phyloP scores from a whole-genome alignment of 2,797 vertebrate genomes.

The Pangasius djambal region DNA sequence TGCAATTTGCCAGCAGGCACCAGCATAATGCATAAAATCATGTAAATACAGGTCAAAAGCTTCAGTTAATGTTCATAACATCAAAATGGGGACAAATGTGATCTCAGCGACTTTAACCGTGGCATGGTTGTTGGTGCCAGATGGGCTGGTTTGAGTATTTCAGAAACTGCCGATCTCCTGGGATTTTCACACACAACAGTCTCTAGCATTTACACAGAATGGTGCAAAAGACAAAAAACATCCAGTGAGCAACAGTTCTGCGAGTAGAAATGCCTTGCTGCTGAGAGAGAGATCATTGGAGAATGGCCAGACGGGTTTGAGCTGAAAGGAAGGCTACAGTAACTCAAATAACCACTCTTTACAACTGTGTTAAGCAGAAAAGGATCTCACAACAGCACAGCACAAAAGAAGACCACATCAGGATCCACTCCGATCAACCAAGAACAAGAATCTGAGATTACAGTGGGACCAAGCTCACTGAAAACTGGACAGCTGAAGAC shows the following conservation, averaged over 20 bases:
- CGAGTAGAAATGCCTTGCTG: not conserved
- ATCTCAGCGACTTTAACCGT: too few relatives aligned
- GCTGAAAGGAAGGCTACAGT: not conserved
- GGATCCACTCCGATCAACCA: not conserved
- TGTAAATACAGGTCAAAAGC: not conserved
- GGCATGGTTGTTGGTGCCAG: too few relatives aligned
- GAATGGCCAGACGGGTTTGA: not conserved
- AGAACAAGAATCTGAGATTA: not conserved
- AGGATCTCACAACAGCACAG: not conserved
- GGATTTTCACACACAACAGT: not conserved
- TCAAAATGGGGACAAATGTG: not conserved
- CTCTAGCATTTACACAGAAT: not conserved
- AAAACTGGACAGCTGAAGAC: not conserved
- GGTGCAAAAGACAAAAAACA: not conserved
- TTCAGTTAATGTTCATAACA: not conserved
- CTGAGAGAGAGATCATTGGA: not conserved
- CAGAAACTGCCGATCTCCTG: too few relatives aligned
- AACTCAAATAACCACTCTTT: not conserved
- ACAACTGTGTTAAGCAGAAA: not conserved
- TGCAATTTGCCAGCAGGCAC: not conserved
- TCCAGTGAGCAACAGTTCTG: not conserved
- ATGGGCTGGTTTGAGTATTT: too few relatives aligned
- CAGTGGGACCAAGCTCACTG: not conserved
- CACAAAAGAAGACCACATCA: not conserved
- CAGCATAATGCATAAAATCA: not conserved